Evolutionary conservation across 2,888 invertebrate genomes (phyloP).

Genomic region (Dysmachus trigonus): DNA sequence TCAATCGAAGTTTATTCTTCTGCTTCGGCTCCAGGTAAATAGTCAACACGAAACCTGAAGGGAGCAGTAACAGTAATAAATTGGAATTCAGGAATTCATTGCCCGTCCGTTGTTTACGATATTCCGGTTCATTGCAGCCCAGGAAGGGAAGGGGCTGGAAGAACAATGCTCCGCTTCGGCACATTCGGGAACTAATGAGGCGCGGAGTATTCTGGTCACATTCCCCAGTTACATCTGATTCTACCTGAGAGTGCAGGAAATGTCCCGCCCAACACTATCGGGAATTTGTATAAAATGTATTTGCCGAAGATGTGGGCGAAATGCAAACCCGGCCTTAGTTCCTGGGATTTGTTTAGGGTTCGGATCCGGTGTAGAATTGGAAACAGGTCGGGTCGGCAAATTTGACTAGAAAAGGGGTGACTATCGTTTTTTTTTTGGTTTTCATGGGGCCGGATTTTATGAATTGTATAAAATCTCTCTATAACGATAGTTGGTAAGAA

Average conservation of each 20-base stretch:
- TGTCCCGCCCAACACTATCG: conserved; percentile 10
- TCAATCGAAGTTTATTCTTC: conserved; percentile 38
- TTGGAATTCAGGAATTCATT: conserved; percentile 41
- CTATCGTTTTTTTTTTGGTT: too few species aligned
- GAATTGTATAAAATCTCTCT: too few species aligned
- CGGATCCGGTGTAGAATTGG: neutral
- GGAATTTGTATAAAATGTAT: neutral
- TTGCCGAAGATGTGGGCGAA: neutral
- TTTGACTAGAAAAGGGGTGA: neutral
- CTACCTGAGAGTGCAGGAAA: conserved; percentile 22
- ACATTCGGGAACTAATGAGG: conserved; percentile 31
- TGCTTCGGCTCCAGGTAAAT: conserved; percentile 23
- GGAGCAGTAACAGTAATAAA: conserved; percentile 14
- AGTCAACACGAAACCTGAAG: neutral
- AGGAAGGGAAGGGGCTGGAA: neutral
- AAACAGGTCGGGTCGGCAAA: neutral
- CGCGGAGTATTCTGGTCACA: conserved; percentile 42
- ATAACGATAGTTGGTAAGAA: too few species aligned
- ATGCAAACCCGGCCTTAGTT: neutral
- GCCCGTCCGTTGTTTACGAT: conserved; percentile 43
- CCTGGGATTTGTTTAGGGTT: neutral
- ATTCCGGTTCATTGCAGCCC: conserved; percentile 41
- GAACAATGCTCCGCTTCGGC: neutral
- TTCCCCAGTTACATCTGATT: conserved; percentile 31
- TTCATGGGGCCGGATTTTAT: too few species aligned